Conservation (phyloP, 2,888 invertebrate species). For the Rhaphigaster nebulosa region DNA sequence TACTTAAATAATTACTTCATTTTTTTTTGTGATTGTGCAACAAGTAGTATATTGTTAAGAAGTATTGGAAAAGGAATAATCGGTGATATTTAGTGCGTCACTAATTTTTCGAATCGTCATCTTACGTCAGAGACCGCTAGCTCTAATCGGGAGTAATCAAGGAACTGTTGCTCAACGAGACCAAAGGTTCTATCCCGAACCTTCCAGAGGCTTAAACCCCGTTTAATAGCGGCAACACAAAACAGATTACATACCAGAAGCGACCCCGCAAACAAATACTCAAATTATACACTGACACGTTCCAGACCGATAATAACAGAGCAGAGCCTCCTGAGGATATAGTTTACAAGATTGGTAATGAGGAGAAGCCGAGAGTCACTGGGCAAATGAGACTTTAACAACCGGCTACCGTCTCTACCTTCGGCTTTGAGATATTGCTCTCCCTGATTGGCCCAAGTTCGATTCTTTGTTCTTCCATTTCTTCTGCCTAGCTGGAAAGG, state of each 20-base stretch:
- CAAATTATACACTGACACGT: not conserved
- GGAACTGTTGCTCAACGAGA: not conserved
- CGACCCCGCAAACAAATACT: not conserved
- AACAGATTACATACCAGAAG: not conserved
- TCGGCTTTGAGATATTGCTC: not conserved
- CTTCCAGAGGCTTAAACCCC: not conserved
- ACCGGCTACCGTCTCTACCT: not conserved
- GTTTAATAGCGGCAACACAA: not conserved
- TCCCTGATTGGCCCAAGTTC: not conserved
- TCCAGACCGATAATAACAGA: not conserved
- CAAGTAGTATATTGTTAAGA: not conserved
- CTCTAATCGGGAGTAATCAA: not conserved
- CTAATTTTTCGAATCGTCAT: not conserved
- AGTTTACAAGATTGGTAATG: not conserved
- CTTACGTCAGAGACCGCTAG: not conserved
- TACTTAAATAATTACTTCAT: no score
- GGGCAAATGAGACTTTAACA: conserved; percentile 9
- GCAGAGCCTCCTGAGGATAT: not conserved
- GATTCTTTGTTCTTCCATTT: not conserved
- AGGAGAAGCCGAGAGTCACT: not conserved
- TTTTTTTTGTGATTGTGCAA: no score
- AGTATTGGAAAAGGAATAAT: not conserved
- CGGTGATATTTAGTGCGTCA: not conserved
- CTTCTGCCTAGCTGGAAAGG: not conserved
- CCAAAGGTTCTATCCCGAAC: not conserved